These are phyloP conservation scores for Mesodorylaimus sp. DNA, from an alignment of 2,888 invertebrate species.

Conservation along the genomic window DNA sequence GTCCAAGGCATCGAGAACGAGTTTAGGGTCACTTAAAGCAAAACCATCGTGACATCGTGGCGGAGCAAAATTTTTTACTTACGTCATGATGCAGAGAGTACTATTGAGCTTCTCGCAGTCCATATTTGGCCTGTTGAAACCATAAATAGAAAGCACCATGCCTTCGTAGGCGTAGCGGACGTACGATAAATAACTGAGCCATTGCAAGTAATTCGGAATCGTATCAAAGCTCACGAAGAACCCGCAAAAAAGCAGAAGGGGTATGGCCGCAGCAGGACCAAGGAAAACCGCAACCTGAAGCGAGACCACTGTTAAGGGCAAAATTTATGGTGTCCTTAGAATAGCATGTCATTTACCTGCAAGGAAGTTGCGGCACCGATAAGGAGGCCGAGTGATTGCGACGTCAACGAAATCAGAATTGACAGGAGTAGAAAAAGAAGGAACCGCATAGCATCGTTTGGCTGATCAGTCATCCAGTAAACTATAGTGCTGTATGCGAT, in stretches of 20 bases:
- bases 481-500: slow-evolving; percentile 60
- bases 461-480: slow-evolving; percentile 85
- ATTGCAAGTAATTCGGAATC: slow-evolving; percentile 76
- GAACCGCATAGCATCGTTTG: slow-evolving; percentile 63
- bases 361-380: slow-evolving; percentile 78
- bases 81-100: slow-evolving; percentile 58
- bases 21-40: slow-evolving; percentile 23
- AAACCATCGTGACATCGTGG: background rate
- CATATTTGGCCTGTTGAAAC: slow-evolving; percentile 54
- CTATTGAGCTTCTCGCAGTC: slow-evolving; percentile 64
- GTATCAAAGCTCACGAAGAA: slow-evolving; percentile 93
- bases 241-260: slow-evolving; percentile 81
- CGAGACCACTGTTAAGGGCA: background rate
- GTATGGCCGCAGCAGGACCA: slow-evolving; percentile 74
- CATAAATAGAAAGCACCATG: slow-evolving; percentile 62
- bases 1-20: slow-evolving; percentile 64
- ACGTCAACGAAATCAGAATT: slow-evolving; percentile 68
- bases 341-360: slow-evolving; percentile 45
- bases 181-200: slow-evolving; percentile 85
- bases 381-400: slow-evolving; percentile 71
- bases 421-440: slow-evolving; percentile 64
- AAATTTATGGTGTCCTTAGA: slow-evolving; percentile 1
- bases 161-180: slow-evolving; percentile 79
- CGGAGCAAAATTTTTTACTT: background rate
- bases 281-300: slow-evolving; percentile 79